phyloP scores from a whole-genome alignment of 2,888 invertebrate species.

The Adela reaumurella region DNA sequence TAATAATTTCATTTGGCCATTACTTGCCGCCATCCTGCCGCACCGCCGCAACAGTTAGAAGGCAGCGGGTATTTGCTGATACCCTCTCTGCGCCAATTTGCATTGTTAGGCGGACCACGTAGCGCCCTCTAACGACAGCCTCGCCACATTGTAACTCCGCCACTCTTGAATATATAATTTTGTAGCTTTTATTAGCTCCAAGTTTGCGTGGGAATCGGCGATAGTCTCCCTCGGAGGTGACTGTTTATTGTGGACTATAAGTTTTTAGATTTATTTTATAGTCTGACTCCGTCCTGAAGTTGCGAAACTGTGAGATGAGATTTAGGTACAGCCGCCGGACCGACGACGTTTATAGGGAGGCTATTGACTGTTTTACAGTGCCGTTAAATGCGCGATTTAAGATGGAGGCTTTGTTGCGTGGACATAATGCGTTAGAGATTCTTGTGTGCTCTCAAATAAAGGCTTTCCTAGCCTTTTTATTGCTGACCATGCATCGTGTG shows the following conservation, averaged over 20 bases:
- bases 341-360: neutral
- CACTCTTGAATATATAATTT: slow-evolving; percentile 54
- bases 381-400: neutral
- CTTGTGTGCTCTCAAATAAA: neutral
- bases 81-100: slow-evolving; percentile 49
- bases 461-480: too few relatives aligned
- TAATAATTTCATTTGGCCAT: slow-evolving; percentile 57
- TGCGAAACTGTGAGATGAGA: neutral
- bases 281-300: slow-evolving; percentile 20
- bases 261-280: slow-evolving; percentile 54
- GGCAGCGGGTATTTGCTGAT: slow-evolving; percentile 29
- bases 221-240: slow-evolving; percentile 45
- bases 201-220: slow-evolving; percentile 55
- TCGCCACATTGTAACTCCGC: slow-evolving; percentile 45
- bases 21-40: slow-evolving; percentile 52
- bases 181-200: slow-evolving; percentile 55
- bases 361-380: neutral
- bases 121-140: slow-evolving; percentile 48
- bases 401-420: neutral
- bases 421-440: neutral
- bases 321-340: neutral
- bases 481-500: too few relatives aligned
- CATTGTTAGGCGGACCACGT: slow-evolving; percentile 57
- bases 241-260: slow-evolving; percentile 52
- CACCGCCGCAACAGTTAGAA: slow-evolving; percentile 47